A percentile compares a stretch with the other conserved stretches of the same genome.
Conservation (phyloP, 2,797 vertebrate species). For the Nannoperca obscura region DNA sequence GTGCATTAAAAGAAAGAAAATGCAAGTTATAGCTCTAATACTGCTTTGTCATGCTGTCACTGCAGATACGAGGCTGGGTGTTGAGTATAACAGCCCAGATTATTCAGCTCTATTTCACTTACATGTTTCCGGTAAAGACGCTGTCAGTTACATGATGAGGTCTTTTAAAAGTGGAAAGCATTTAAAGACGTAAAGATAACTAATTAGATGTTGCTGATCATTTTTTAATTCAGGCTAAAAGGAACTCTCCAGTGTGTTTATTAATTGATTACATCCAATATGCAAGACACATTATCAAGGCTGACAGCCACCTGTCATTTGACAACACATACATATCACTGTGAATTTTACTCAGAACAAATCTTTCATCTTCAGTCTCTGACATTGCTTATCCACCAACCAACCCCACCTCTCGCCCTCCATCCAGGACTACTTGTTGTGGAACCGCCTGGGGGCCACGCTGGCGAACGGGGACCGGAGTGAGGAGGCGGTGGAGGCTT, state of each 20-base stretch:
- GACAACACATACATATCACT: background rate
- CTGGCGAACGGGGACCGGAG: slow-evolving; percentile 97
- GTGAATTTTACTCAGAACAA: slow-evolving; percentile 6
- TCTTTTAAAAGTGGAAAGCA: slow-evolving; percentile 6
- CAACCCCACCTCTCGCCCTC: slow-evolving; percentile 4
- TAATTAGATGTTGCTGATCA: background rate
- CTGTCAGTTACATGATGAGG: slow-evolving; percentile 9
- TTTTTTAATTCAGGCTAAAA: slow-evolving; percentile 15
- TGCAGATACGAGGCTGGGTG: slow-evolving; percentile 9
- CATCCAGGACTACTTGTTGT: slow-evolving; percentile 94
- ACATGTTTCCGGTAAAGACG: background rate
- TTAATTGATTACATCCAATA: slow-evolving; percentile 5
- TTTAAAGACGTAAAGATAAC: background rate
- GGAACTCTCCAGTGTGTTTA: slow-evolving; percentile 3
- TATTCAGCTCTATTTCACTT: slow-evolving; percentile 46
- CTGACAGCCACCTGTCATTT: background rate
- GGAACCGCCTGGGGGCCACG: slow-evolving; percentile 98
- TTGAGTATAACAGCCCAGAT: slow-evolving; percentile 19
- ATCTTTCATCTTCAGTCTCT: background rate
- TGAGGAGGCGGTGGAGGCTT: slow-evolving; percentile 96
- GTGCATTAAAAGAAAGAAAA: background rate
- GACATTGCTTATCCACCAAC: background rate
- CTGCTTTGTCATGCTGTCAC: slow-evolving; percentile 36
- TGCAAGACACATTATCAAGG: slow-evolving; percentile 8
- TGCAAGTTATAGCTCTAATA: background rate